These are phyloP conservation scores for human (Homo sapiens) DNA, from an alignment of 2,113 vertebrate genomes.

Conservation along the genomic window DNA sequence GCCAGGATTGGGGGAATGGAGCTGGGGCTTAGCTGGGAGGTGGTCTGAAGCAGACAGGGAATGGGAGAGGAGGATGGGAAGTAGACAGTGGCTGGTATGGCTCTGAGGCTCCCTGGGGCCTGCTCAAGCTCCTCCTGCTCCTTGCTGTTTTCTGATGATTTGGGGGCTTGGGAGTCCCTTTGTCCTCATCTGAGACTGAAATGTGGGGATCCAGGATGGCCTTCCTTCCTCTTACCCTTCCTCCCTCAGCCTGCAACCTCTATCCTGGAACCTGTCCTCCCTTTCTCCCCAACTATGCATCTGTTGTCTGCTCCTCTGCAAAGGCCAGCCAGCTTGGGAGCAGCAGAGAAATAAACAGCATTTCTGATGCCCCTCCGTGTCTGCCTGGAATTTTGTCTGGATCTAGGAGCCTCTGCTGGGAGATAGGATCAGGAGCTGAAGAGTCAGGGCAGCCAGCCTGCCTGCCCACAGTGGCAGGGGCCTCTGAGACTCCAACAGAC, in stretches of 20 bases:
- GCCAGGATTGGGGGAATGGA: not conserved
- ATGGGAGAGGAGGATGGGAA: not conserved
- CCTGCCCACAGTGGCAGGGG: not conserved
- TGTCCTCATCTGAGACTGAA: not conserved
- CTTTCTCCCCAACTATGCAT: not conserved
- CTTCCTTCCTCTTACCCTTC: not conserved
- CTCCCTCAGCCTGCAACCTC: not conserved
- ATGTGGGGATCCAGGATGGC: not conserved
- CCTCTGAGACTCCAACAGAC: rapidly evolving
- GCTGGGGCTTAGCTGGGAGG: not conserved
- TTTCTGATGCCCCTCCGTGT: slow-evolving; percentile 31
- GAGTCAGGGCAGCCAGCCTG: not conserved
- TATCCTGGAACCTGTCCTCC: not conserved
- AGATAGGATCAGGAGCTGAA: not conserved
- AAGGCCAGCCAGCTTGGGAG: not conserved
- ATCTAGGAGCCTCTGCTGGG: not conserved
- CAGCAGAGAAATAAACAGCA: slow-evolving; percentile 51
- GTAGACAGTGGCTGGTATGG: not conserved
- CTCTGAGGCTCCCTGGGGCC: not conserved
- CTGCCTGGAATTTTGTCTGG: slow-evolving; percentile 39
- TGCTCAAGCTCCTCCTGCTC: not conserved
- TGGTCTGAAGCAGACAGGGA: not conserved
- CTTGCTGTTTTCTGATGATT: not conserved
- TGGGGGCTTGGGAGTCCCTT: not conserved
- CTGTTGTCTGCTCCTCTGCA: not conserved